Base-by-base conservation (phyloP, 2,888 invertebrate genomes). In the Pseudococcus jackbeardsleyi region DNA sequence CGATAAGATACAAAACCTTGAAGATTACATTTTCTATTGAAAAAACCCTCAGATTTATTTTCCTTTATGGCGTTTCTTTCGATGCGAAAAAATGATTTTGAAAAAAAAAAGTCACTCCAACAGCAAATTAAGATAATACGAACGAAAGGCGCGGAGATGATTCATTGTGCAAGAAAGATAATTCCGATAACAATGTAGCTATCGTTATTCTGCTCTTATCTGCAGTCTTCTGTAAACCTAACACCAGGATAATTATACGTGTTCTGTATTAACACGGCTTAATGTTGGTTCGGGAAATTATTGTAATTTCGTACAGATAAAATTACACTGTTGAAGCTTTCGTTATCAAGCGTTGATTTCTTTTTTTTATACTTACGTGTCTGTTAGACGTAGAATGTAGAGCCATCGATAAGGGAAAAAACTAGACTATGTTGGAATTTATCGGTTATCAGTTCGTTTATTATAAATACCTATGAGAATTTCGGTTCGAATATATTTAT, bases 81-180 rank as follows among this genome's bases (percentile, higher is more conserved):
- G 8, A 22, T 64, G 22, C 22, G 17, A n/a, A 17, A 22, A 22
- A 8, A 64, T 22, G 7, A 64, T 22, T 19, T 22, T n/a, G n/a
- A n/a, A n/a, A 7, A 22, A 64, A 22, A 22, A 64, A 64, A 64
- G 8, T 64, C 19, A 8, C 8, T 22, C 9, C 22, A 9, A 22
- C 8, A 22, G 19, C 64, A 22, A 64, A 64, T 64, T 7, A 64
- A 64, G 64, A 64, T 64, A 64, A 7, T 54, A 7, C 9, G 64
- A 8, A 7, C 64, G n/a, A 22, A 8, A 6, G n/a, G 64, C 39
- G n/a, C 33, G 72, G 15, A 12, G 72, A 12, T 72, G 72, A 72
- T 72, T 72, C 72, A 72, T 72, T 72, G 33, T 72, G 15, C 17
- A 9, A 72, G 72, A 72, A 33, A 72, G 72, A 72, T 72, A 72